Conservation (phyloP, 2,113 vertebrate genomes). For the Cromileptes altivelis region DNA sequence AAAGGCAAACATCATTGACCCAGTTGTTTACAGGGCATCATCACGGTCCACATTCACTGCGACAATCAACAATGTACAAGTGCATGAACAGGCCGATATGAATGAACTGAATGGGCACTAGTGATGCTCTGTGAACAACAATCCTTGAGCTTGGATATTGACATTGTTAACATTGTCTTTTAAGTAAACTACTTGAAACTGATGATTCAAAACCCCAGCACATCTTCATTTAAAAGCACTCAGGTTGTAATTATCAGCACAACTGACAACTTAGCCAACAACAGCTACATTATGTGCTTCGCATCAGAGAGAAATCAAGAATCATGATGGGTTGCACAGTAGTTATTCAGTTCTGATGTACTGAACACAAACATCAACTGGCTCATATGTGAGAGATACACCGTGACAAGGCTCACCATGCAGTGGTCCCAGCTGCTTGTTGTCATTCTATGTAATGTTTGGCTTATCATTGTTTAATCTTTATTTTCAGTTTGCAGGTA, state of each 20-base stretch:
- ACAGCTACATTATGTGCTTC: not conserved
- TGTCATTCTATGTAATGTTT: not conserved
- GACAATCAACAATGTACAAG: constrained; percentile 56
- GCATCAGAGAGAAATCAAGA: not conserved
- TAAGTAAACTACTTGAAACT: constrained; percentile 74
- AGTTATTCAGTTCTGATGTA: not conserved
- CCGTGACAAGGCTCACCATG: not conserved
- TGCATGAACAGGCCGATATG: constrained; percentile 51
- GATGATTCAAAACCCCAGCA: constrained; percentile 45
- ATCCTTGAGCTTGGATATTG: constrained; percentile 48
- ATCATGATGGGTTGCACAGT: not conserved
- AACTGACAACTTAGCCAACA: constrained; percentile 44
- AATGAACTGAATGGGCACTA: constrained; percentile 61
- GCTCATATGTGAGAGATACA: not conserved
- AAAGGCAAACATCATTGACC: constrained; percentile 70
- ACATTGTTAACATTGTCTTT: constrained; percentile 57
- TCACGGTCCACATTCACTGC: constrained; percentile 39
- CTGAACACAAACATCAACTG: not conserved
- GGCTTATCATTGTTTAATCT: not conserved
- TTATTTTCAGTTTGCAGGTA: not conserved
- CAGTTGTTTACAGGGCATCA: constrained; percentile 66
- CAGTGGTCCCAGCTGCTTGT: not conserved
- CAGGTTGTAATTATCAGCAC: constrained; percentile 57
- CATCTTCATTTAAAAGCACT: constrained; percentile 63
- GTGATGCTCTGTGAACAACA: constrained; percentile 38